phyloP scores from a whole-genome alignment of 2,888 invertebrate genomes.

The Tipula vernalis region DNA sequence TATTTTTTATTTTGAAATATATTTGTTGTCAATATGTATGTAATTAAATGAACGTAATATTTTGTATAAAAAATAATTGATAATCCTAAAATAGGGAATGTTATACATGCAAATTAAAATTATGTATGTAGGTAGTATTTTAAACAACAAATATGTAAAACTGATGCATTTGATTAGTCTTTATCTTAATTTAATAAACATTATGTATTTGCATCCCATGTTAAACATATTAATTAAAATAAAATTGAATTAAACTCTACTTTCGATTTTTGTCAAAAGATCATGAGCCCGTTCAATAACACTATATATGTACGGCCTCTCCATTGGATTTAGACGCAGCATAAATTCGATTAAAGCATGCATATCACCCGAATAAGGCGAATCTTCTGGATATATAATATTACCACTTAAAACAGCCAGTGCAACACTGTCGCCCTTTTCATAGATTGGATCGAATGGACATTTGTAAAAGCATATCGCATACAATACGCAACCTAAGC shows the following conservation, averaged over 20 bases:
- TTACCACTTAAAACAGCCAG: constrained; percentile 69
- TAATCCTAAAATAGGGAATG: not conserved
- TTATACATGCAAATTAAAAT: not conserved
- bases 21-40: no score
- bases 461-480: constrained; percentile 76
- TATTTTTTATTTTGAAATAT: no score
- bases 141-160: not conserved
- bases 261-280: constrained; percentile 43
- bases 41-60: not conserved
- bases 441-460: constrained; percentile 73
- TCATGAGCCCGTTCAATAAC: constrained; percentile 50
- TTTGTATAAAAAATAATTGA: not conserved
- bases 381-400: constrained; percentile 53
- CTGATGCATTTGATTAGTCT: not conserved
- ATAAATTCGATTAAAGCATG: constrained; percentile 55
- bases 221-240: not conserved
- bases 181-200: not conserved
- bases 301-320: constrained; percentile 62
- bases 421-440: constrained; percentile 76
- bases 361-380: constrained; percentile 53
- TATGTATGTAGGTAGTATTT: not conserved
- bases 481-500: constrained; percentile 73
- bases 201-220: not conserved
- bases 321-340: constrained; percentile 61
- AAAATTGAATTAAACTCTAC: constrained; percentile 36